These are phyloP conservation scores for Apantesis nais DNA, from an alignment of 2,888 invertebrate genomes.

Conservation along the genomic window DNA sequence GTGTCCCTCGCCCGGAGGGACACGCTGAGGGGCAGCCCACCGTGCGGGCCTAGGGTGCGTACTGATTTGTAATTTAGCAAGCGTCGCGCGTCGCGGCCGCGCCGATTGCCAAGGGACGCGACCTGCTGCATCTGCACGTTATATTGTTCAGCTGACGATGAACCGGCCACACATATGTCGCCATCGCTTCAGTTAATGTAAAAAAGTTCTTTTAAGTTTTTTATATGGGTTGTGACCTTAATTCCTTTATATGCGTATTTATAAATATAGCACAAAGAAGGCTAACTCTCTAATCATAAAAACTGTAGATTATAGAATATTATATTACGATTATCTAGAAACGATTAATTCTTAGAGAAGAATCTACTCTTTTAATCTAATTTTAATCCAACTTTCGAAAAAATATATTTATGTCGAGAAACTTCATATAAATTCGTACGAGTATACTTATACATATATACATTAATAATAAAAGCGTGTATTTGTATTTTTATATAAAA, in stretches of 20 bases:
- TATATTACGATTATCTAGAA: too few relatives aligned
- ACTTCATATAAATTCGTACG: too few relatives aligned
- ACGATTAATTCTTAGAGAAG: too few relatives aligned
- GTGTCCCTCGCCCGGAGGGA: constrained; percentile 19
- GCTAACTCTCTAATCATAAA: not conserved
- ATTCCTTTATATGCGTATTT: not conserved
- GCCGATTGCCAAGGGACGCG: constrained; percentile 18
- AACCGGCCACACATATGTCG: not conserved
- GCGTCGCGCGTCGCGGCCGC: constrained; percentile 29
- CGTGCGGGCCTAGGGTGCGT: constrained; percentile 45
- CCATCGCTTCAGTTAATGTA: not conserved
- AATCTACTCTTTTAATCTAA: too few relatives aligned
- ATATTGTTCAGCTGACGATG: not conserved
- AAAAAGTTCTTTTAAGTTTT: not conserved
- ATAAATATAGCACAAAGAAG: too few relatives aligned
- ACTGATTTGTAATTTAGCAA: constrained; percentile 60
- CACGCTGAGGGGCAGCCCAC: constrained; percentile 14
- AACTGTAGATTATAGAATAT: not conserved
- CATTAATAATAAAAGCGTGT: too few relatives aligned
- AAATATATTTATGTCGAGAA: too few relatives aligned
- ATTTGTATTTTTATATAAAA: too few relatives aligned
- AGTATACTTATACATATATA: too few relatives aligned
- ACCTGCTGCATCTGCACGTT: not conserved
- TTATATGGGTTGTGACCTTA: not conserved
- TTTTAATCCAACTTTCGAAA: too few relatives aligned